Evolutionary conservation across 2,797 vertebrate species (phyloP).

Genomic region (Morus bassanus): DNA sequence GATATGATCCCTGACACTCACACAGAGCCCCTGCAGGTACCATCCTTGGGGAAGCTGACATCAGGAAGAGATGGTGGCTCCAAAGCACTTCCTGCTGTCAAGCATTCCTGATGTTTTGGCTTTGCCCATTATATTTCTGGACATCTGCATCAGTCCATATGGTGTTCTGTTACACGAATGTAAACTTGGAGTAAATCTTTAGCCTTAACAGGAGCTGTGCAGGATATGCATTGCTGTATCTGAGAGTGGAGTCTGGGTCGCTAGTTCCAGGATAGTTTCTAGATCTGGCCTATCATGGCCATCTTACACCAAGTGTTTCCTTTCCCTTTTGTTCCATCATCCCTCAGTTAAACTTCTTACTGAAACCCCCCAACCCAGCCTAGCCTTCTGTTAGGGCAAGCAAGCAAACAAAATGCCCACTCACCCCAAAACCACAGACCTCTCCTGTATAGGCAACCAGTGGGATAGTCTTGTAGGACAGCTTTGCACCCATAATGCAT

Average conservation of each 20-base stretch:
- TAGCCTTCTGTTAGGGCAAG: neutral
- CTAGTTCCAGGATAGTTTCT: neutral
- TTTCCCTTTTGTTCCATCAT: neutral
- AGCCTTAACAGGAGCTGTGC: constrained; percentile 12
- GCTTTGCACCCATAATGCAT: neutral
- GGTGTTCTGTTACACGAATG: neutral
- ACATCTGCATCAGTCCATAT: neutral
- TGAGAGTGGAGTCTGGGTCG: neutral
- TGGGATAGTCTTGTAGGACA: neutral
- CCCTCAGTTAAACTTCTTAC: neutral
- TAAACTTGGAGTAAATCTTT: constrained; percentile 12
- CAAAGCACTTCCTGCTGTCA: neutral
- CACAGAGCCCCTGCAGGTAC: neutral
- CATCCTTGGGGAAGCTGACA: neutral
- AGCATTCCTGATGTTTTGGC: neutral
- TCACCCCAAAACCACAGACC: neutral
- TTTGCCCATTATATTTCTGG: constrained; percentile 22
- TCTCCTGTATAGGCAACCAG: neutral
- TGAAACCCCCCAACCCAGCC: neutral
- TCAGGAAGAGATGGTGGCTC: neutral
- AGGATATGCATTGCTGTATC: neutral
- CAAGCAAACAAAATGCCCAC: neutral
- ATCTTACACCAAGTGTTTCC: neutral
- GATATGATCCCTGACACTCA: neutral
- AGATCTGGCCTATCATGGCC: neutral